Conservation (phyloP, 1,140 invertebrate genomes). For the Danaus plexippus region DNA sequence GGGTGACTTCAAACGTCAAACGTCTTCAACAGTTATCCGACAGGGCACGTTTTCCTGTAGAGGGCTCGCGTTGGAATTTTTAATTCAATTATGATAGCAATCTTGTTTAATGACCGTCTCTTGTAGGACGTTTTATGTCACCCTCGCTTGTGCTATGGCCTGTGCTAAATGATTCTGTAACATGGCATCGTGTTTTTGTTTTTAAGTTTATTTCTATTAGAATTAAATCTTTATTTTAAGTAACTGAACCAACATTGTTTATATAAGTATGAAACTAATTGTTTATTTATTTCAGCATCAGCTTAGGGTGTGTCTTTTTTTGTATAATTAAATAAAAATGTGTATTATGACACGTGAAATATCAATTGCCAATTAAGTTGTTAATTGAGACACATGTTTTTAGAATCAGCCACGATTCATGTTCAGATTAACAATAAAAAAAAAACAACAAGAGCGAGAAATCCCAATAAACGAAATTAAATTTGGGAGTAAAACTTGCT, state of each 20-base stretch:
- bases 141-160: constrained; percentile 20
- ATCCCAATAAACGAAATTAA: constrained; percentile 51
- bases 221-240: too few relatives aligned
- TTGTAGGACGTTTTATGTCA: constrained; percentile 38
- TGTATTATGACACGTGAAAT: too few relatives aligned
- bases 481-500: constrained; percentile 43
- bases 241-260: too few relatives aligned
- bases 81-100: constrained; percentile 69
- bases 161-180: constrained; percentile 8
- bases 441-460: constrained; percentile 14
- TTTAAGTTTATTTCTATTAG: background rate
- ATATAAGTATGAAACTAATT: too few relatives aligned
- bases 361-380: background rate
- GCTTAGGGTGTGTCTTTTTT: too few relatives aligned
- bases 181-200: constrained; percentile 6
- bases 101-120: constrained; percentile 62
- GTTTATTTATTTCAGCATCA: too few relatives aligned
- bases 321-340: too few relatives aligned
- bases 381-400: background rate
- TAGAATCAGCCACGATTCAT: too few relatives aligned
- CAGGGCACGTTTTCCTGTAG: constrained; percentile 17
- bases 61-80: constrained; percentile 63
- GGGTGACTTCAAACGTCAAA: too few relatives aligned
- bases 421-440: background rate
- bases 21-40: too few relatives aligned